phyloP scores from a whole-genome alignment of 2,113 vertebrate species.

The Phodopus roborovskii region DNA sequence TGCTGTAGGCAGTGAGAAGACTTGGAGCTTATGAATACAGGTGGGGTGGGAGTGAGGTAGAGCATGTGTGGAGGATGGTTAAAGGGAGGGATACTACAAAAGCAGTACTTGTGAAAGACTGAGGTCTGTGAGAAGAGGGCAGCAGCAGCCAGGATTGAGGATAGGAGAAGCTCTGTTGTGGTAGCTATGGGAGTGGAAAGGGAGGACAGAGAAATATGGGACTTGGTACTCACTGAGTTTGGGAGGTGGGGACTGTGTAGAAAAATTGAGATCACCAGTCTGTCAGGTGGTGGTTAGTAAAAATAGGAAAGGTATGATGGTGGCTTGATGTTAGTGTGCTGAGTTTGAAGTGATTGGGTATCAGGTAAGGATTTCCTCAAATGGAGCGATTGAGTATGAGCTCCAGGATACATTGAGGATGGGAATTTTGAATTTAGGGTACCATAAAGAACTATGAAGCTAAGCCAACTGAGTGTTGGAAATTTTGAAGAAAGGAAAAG shows the following conservation, averaged over 20 bases:
- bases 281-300: background rate
- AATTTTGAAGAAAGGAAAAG: background rate
- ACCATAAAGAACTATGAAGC: background rate
- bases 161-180: accelerated
- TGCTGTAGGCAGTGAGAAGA: background rate
- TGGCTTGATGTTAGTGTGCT: background rate
- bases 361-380: background rate
- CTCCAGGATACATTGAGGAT: background rate
- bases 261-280: background rate
- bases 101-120: background rate
- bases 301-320: background rate
- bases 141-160: background rate
- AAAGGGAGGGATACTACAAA: background rate
- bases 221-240: background rate
- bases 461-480: background rate
- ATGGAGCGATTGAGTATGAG: background rate
- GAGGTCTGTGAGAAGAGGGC: background rate
- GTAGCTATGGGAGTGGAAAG: background rate
- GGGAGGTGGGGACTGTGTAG: background rate
- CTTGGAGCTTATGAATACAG: background rate
- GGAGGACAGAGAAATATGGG: background rate
- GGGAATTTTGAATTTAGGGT: background rate
- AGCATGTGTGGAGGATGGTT: background rate
- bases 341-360: background rate
- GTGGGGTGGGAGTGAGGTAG: background rate